Evolutionary conservation across 2,888 invertebrate genomes (phyloP).

Genomic region (Blastobasis adustella): DNA sequence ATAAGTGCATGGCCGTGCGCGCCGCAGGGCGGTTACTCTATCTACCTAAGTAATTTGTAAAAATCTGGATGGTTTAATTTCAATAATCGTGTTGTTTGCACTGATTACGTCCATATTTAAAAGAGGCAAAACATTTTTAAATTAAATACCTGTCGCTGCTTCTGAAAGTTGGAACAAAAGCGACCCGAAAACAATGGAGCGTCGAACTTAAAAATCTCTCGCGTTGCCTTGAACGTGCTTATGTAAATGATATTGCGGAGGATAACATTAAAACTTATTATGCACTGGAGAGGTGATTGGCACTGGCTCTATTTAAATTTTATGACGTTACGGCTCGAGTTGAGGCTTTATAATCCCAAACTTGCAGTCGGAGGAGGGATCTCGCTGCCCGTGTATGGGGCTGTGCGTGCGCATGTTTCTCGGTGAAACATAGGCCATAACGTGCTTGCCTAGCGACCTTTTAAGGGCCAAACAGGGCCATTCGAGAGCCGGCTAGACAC

Average conservation of each 20-base stretch:
- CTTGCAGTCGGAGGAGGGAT: slow-evolving; percentile 2
- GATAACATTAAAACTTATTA: slow-evolving; percentile 3
- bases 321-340: background rate
- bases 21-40: no score
- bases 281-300: slow-evolving; percentile 2
- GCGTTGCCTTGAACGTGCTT: background rate
- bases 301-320: slow-evolving; percentile 3
- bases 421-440: slow-evolving; percentile 3
- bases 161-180: background rate
- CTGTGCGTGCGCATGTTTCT: slow-evolving; percentile 6
- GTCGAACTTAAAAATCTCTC: background rate
- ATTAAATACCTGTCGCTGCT: no score
- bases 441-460: background rate
- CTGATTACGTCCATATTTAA: no score
- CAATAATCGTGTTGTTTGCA: no score
- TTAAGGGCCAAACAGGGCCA: background rate
- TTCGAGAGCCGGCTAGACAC: no score
- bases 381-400: slow-evolving; percentile 6
- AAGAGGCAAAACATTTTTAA: no score
- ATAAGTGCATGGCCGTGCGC: no score
- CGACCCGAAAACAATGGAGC: background rate
- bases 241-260: slow-evolving; percentile 8
- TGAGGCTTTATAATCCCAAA: background rate
- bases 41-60: no score
- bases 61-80: no score